phyloP scores from a whole-genome alignment of 1,140 invertebrate species.

The Drusus annulatus region DNA sequence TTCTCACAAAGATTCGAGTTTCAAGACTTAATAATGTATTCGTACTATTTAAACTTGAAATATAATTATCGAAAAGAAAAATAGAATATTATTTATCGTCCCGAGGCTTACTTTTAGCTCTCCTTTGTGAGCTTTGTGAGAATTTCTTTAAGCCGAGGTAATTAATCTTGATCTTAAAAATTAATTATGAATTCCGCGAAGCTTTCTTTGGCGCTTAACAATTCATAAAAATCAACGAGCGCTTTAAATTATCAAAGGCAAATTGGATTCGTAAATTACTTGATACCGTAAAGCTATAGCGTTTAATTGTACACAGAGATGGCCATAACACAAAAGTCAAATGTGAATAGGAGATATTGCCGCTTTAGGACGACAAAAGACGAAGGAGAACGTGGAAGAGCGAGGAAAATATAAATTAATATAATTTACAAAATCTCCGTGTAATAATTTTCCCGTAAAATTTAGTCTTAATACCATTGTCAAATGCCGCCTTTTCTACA shows the following conservation, averaged over 20 bases:
- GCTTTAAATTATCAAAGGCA: constrained; percentile 58
- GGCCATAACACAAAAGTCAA: constrained; percentile 56
- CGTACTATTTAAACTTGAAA: constrained; percentile 19
- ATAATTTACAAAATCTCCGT: constrained; percentile 59
- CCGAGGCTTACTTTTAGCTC: background rate
- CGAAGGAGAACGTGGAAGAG: constrained; percentile 8
- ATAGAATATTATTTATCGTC: constrained; percentile 19
- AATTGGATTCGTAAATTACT: constrained; percentile 57
- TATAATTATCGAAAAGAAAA: constrained; percentile 23
- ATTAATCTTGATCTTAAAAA: constrained; percentile 47
- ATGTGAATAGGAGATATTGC: constrained; percentile 49
- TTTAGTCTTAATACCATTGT: constrained; percentile 59
- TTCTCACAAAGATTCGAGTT: constrained; percentile 3
- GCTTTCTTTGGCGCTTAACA: constrained; percentile 45
- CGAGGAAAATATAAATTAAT: constrained; percentile 59
- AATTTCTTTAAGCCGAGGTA: constrained; percentile 28
- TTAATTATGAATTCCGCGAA: constrained; percentile 44
- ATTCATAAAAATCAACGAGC: constrained; percentile 49
- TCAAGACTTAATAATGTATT: background rate
- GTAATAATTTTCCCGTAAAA: constrained; percentile 59
- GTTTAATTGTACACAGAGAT: constrained; percentile 58
- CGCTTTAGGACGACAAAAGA: constrained; percentile 38
- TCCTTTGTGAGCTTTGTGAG: constrained; percentile 17
- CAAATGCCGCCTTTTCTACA: constrained; percentile 57
- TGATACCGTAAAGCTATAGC: constrained; percentile 51